Percentiles rank a stretch among this genome's conserved stretches.
Conservation (phyloP, 2,113 vertebrate species). For the Ageneiosus marmoratus region DNA sequence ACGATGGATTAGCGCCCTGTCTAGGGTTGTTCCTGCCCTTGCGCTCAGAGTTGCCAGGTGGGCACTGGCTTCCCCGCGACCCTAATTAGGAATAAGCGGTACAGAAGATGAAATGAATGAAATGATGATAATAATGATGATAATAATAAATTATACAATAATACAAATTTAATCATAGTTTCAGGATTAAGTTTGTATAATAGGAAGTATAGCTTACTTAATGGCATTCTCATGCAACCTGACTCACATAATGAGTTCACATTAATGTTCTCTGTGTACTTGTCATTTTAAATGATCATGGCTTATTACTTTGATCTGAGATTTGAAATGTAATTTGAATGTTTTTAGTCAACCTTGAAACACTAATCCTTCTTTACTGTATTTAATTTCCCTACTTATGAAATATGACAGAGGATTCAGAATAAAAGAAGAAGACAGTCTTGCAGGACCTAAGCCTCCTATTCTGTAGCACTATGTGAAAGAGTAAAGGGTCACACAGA, state of each 20-base stretch:
- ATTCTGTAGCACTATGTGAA: conserved; percentile 48
- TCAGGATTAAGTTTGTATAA: not conserved
- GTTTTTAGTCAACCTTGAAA: not conserved
- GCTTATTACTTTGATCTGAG: not conserved
- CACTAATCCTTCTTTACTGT: conserved; percentile 31
- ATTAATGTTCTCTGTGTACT: not conserved
- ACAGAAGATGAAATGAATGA: too few relatives aligned
- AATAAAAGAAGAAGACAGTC: conserved; percentile 61
- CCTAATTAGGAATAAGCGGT: too few relatives aligned
- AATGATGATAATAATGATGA: too few relatives aligned
- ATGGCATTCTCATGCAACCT: not conserved
- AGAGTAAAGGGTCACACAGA: conserved; percentile 73
- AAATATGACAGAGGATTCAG: conserved; percentile 49
- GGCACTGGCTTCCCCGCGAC: too few relatives aligned
- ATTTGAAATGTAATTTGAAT: conserved; percentile 13
- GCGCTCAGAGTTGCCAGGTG: too few relatives aligned
- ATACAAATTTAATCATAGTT: not conserved
- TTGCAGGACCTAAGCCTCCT: conserved; percentile 58
- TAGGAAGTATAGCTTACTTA: not conserved
- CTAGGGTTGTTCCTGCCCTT: too few relatives aligned
- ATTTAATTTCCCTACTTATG: conserved; percentile 58
- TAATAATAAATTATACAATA: too few relatives aligned
- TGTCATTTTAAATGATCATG: not conserved
- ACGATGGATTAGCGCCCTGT: too few relatives aligned
- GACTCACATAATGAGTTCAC: not conserved